phyloP scores from a whole-genome alignment of 2,888 invertebrate species.

The Oconnorella tubifera region DNA sequence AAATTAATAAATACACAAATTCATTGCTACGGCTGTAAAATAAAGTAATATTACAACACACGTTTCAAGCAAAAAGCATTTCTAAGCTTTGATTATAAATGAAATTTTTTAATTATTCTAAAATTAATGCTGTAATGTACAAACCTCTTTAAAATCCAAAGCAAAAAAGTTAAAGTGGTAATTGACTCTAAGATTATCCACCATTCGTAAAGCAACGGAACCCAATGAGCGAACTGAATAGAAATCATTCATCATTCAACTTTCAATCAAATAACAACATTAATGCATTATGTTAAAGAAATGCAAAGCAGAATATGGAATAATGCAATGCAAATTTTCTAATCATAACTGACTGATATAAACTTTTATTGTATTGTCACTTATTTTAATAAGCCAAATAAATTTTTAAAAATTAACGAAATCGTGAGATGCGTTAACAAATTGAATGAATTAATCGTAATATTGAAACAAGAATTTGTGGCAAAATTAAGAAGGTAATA shows the following conservation, averaged over 20 bases:
- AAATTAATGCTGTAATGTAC: background rate
- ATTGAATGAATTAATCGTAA: too few species aligned
- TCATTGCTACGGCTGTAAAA: too few species aligned
- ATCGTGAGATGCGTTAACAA: too few species aligned
- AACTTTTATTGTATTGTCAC: too few species aligned
- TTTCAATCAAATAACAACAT: background rate
- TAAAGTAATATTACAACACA: slow-evolving; percentile 11
- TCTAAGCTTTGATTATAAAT: background rate
- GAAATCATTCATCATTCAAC: too few species aligned
- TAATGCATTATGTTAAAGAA: too few species aligned
- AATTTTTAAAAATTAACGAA: too few species aligned
- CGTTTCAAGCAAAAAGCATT: too few species aligned
- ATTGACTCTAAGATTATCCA: slow-evolving; percentile 66
- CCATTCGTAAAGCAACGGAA: slow-evolving; percentile 83
- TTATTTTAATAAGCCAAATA: too few species aligned
- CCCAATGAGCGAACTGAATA: slow-evolving; percentile 80
- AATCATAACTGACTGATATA: background rate
- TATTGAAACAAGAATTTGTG: too few species aligned
- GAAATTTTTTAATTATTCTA: background rate
- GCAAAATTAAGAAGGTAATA: too few species aligned
- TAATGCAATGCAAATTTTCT: background rate
- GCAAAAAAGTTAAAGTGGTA: slow-evolving; percentile 90
- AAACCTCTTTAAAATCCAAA: slow-evolving; percentile 76
- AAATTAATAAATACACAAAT: too few species aligned
- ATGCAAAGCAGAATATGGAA: background rate